phyloP scores from a whole-genome alignment of 2,888 invertebrate genomes.

The Sycophila texana region DNA sequence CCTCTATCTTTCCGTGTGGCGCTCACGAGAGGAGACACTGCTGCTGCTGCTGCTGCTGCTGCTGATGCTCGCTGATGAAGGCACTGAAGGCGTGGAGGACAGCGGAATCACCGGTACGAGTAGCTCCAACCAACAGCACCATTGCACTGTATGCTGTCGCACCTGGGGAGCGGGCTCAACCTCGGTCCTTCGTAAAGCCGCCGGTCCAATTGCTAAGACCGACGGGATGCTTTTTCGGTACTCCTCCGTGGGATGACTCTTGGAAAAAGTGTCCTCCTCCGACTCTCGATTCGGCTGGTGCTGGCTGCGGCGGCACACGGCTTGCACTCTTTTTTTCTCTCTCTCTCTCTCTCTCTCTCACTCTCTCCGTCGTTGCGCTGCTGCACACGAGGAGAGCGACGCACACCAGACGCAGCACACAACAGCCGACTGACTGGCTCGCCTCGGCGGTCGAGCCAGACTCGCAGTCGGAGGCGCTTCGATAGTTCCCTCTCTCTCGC shows the following conservation, averaged over 20 bases:
- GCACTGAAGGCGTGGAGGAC: slow-evolving; percentile 62
- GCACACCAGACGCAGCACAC: slow-evolving; percentile 44
- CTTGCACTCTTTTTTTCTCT: slow-evolving; percentile 63
- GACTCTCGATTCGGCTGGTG: background rate
- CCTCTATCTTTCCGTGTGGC: slow-evolving; percentile 43
- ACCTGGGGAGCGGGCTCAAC: background rate
- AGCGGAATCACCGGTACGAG: too few relatives aligned
- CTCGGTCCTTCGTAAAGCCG: background rate
- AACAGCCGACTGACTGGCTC: slow-evolving; percentile 52
- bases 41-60: slow-evolving; percentile 25
- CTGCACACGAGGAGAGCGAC: slow-evolving; percentile 7
- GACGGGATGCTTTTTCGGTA: background rate
- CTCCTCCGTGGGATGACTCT: background rate
- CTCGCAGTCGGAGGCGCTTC: slow-evolving; percentile 54
- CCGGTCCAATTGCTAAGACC: too few relatives aligned
- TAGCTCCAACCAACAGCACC: background rate
- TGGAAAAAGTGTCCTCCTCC: background rate
- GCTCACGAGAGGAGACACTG: background rate
- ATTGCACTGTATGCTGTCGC: background rate
- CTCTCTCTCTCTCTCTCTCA: slow-evolving; percentile 65
- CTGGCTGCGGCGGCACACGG: background rate
- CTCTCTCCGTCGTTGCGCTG: slow-evolving; percentile 54
- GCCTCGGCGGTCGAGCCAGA: slow-evolving; percentile 55
- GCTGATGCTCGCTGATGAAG: slow-evolving; percentile 36
- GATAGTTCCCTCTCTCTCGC: slow-evolving; percentile 53